A percentile compares a stretch with the other conserved stretches of the same genome.
Conservation (phyloP, 2,113 vertebrate genomes). For the Cyprinodon brontotheroides region DNA sequence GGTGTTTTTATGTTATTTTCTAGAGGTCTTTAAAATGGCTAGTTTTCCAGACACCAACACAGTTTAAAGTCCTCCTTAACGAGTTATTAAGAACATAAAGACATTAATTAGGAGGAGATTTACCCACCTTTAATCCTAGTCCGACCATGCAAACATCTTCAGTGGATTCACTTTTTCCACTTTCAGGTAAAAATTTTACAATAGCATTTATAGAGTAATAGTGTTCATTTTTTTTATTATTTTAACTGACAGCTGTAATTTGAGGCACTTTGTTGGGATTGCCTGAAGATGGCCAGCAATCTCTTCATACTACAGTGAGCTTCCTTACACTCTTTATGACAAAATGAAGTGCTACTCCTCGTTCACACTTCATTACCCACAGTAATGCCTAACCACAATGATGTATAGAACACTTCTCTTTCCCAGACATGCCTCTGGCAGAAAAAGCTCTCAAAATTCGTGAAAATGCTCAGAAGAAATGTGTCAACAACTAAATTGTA, state of each 20-base stretch:
- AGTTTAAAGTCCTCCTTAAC: too few species aligned
- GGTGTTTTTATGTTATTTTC: too few species aligned
- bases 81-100: too few species aligned
- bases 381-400: slow-evolving; percentile 77
- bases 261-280: slow-evolving; percentile 61
- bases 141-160: slow-evolving; percentile 14
- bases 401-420: slow-evolving; percentile 76
- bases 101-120: neutral
- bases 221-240: slow-evolving; percentile 37
- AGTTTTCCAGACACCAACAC: too few species aligned
- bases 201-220: slow-evolving; percentile 1
- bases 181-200: slow-evolving; percentile 32
- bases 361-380: slow-evolving; percentile 80
- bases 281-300: slow-evolving; percentile 74
- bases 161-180: slow-evolving; percentile 13
- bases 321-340: slow-evolving; percentile 73
- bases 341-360: slow-evolving; percentile 74
- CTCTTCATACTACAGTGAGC: slow-evolving; percentile 60
- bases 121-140: neutral
- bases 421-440: slow-evolving; percentile 73
- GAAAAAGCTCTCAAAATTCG: slow-evolving; percentile 64
- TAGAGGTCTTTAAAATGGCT: too few species aligned
- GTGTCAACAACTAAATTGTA: slow-evolving; percentile 23
- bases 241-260: slow-evolving; percentile 64
- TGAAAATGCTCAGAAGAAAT: slow-evolving; percentile 62